These are phyloP conservation scores for Seira musarum DNA, from an alignment of 2,888 invertebrate species.

Conservation along the genomic window DNA sequence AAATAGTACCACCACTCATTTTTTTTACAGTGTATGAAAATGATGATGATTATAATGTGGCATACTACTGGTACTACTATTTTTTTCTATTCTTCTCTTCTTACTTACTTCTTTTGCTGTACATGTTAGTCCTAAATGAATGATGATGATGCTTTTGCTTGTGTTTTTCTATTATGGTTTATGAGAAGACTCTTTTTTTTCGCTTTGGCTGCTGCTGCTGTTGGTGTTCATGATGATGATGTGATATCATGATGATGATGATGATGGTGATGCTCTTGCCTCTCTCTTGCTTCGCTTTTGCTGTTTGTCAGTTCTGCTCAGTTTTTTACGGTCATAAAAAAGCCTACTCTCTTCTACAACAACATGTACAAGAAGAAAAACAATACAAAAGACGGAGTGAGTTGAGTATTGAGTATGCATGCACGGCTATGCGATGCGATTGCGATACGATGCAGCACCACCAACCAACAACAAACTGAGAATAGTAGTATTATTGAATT, in stretches of 20 bases:
- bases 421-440: not conserved
- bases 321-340: slow-evolving; percentile 20
- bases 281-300: slow-evolving; percentile 6
- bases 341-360: slow-evolving; percentile 9
- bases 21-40: slow-evolving; percentile 26
- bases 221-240: slow-evolving; percentile 19
- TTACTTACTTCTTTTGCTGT: slow-evolving; percentile 16
- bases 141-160: slow-evolving; percentile 27
- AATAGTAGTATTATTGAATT: not conserved
- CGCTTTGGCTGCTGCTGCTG: not conserved
- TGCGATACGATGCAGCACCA: not conserved
- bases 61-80: slow-evolving; percentile 9
- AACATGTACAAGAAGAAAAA: not conserved
- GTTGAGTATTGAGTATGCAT: not conserved
- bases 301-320: slow-evolving; percentile 27
- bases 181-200: slow-evolving; percentile 14
- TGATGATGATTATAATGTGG: slow-evolving; percentile 16
- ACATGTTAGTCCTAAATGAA: slow-evolving; percentile 31
- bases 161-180: slow-evolving; percentile 21
- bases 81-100: not conserved
- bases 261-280: slow-evolving; percentile 23
- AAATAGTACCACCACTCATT: slow-evolving; percentile 20
- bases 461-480: not conserved
- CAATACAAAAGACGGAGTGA: slow-evolving; percentile 10
- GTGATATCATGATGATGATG: slow-evolving; percentile 23